Evolutionary conservation across 2,888 invertebrate species (phyloP), one percentile per base, ranked within the genome.

Genomic region (Lithodes maja): DNA sequence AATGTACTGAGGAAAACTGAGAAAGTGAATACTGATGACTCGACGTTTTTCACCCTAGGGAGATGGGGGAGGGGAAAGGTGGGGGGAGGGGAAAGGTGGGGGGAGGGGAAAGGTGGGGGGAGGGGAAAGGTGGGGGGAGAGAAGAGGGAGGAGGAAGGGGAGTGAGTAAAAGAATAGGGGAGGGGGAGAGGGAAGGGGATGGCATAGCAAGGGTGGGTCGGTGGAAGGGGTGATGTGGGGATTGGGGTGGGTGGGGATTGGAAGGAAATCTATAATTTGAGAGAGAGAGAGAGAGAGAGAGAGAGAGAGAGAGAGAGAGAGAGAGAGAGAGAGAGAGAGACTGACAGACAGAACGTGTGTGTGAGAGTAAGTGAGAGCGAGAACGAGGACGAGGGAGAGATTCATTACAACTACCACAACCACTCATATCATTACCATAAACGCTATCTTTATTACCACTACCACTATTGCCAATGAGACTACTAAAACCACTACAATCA

Each of bases 21-120:
- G 69, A 82, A 15, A 17, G 17, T 54, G 17, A 55, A 80, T 55
- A 55, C 12, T 50, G 61, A 54, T 75, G 75, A 75, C 75, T n/a
- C 17, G 75, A 33, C 75, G 75, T 17, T 3, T 75, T 75, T 1
- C 49, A 33, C 5, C 17, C 15, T 5, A 78, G 50, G 15, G 78
- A n/a, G 12, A 12, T 12, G 52, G 53, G n/a, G 50, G 52, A n/a
- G 52, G 12, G 52, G 78, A 50, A 12, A 69, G 69, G 33, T 61
- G 68, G 33, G 52, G 61, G 55, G 69, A 49, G 50, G 52, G 82
- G 52, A 50, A 49, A 33, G 68, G 82, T 68, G 69, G 15, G 61
- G 54, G 17, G n/a, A 5, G 50, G 33, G 15, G 33, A 9, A 50
- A 49, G 7, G 54, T 17, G 12, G 7, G 68, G 82, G 55, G 54